phyloP scores from a whole-genome alignment of 2,797 vertebrate genomes.

The Chelon auratus region DNA sequence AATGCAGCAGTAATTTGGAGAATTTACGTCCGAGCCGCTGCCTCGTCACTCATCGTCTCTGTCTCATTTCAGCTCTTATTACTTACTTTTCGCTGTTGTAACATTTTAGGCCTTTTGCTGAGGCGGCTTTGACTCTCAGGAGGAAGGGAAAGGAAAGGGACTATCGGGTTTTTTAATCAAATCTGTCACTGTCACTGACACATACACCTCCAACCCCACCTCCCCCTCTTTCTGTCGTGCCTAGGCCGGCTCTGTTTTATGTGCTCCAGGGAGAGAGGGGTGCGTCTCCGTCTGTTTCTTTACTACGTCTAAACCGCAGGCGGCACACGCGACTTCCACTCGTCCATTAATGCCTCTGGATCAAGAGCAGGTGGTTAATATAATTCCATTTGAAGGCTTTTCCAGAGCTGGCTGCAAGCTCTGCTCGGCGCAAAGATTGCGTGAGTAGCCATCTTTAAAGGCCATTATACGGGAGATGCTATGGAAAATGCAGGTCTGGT shows the following conservation, averaged over 20 bases:
- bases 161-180: background rate
- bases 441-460: slow-evolving; percentile 42
- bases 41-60: slow-evolving; percentile 13
- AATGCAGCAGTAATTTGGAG: slow-evolving; percentile 26
- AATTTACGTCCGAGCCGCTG: slow-evolving; percentile 7
- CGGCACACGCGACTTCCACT: slow-evolving; percentile 74
- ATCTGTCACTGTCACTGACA: background rate
- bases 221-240: slow-evolving; percentile 19
- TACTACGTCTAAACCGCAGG: slow-evolving; percentile 74
- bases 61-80: slow-evolving; percentile 7
- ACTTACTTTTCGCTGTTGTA: background rate
- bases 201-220: slow-evolving; percentile 8
- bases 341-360: slow-evolving; percentile 73
- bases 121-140: background rate
- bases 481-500: slow-evolving; percentile 7
- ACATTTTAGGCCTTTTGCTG: background rate
- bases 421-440: slow-evolving; percentile 4
- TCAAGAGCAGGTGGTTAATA: slow-evolving; percentile 78
- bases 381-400: slow-evolving; percentile 68
- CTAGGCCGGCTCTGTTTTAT: slow-evolving; percentile 62
- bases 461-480: slow-evolving; percentile 29
- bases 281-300: slow-evolving; percentile 55
- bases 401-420: slow-evolving; percentile 52
- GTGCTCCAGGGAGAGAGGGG: slow-evolving; percentile 22
- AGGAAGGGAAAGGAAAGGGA: background rate